These are phyloP conservation scores for Gallinago jamesoni DNA, from an alignment of 2,113 vertebrate genomes.

Conservation along the genomic window DNA sequence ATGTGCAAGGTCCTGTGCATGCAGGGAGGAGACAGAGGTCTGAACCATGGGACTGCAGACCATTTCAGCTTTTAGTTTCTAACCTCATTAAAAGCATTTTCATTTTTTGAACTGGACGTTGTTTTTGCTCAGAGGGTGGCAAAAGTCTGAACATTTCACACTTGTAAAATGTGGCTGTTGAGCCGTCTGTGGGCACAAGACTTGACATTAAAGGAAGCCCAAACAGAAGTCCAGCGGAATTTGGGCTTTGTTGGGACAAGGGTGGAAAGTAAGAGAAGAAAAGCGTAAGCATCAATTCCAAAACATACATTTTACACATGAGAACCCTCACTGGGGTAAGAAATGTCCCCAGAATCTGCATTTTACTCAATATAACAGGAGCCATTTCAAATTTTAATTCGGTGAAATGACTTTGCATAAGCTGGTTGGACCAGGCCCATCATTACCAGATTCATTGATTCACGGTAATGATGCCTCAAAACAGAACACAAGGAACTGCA, in stretches of 20 bases:
- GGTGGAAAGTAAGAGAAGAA: neutral
- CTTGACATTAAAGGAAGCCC: neutral
- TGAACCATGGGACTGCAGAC: neutral
- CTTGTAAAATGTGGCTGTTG: neutral
- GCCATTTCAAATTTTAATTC: neutral
- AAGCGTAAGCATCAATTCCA: neutral
- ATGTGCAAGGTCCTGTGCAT: neutral
- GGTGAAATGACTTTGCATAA: neutral
- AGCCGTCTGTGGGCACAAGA: neutral
- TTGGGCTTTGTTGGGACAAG: neutral
- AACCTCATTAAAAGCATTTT: neutral
- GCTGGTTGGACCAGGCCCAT: neutral
- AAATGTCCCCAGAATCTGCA: neutral
- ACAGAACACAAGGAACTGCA: neutral
- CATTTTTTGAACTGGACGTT: fast-evolving
- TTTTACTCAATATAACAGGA: neutral
- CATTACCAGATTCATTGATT: neutral
- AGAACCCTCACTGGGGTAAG: neutral
- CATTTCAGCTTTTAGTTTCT: neutral
- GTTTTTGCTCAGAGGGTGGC: neutral
- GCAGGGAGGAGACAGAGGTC: neutral
- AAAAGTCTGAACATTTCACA: neutral
- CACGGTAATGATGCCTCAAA: neutral
- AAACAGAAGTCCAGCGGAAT: neutral
- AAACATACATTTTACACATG: neutral